Evolutionary conservation across 2,797 vertebrate genomes (phyloP).

Genomic region (Enteromius thamalakanensis): DNA sequence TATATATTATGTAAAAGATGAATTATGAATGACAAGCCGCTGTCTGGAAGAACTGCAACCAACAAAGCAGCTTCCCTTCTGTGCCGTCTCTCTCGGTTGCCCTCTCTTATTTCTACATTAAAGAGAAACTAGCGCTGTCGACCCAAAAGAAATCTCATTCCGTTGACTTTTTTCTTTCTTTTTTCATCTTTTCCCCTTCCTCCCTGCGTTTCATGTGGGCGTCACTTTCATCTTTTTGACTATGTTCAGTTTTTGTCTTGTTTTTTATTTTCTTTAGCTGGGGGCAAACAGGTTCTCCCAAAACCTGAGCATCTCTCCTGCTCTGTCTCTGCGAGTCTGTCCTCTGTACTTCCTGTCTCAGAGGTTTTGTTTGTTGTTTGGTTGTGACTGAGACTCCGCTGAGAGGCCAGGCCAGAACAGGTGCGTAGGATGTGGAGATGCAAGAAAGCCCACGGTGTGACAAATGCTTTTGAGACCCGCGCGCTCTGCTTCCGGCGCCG

Average conservation of each 20-base stretch:
- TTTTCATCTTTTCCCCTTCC: conserved; percentile 61
- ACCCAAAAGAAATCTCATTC: conserved; percentile 25
- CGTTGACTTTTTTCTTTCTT: conserved; percentile 25
- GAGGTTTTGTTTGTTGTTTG: conserved; percentile 29
- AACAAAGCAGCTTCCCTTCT: conserved; percentile 64
- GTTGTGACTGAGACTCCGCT: conserved; percentile 66
- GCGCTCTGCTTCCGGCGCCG: conserved; percentile 10
- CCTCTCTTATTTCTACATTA: conserved; percentile 50
- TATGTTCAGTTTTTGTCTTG: conserved; percentile 70
- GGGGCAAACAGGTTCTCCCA: conserved; percentile 68
- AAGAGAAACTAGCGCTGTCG: conserved; percentile 21
- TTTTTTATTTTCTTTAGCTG: conserved; percentile 58
- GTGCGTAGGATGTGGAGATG: conserved; percentile 8
- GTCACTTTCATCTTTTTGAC: conserved; percentile 64
- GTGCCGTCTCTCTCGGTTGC: conserved; percentile 63
- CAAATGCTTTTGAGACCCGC: conserved; percentile 36
- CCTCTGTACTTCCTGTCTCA: conserved; percentile 42
- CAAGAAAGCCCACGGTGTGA: conserved; percentile 26
- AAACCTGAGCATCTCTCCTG: conserved; percentile 48
- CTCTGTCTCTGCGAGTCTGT: conserved; percentile 16
- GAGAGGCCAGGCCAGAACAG: conserved; percentile 48
- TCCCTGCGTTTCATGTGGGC: conserved; percentile 50
- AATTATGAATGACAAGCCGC: conserved; percentile 27
- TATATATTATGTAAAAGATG: conserved; percentile 28
- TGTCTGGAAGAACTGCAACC: conserved; percentile 54